A percentile compares a stretch with the other conserved stretches of the same genome.
Evolutionary conservation across 2,113 vertebrate species (phyloP).

Genomic region (Oreochromis spilurus): DNA sequence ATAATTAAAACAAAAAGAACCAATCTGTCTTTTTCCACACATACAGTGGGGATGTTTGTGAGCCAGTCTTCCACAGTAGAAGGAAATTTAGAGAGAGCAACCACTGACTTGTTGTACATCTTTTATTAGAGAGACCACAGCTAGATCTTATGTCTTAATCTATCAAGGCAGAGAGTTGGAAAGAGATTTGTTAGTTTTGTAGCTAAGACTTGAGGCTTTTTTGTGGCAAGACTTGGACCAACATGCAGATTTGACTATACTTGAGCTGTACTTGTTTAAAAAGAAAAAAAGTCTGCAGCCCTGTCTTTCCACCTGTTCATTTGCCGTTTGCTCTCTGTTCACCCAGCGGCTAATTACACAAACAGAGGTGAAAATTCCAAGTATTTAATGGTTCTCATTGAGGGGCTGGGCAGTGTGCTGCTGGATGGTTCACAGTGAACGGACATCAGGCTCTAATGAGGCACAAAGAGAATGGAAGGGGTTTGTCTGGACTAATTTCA

Average conservation of each 20-base stretch:
- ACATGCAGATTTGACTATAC: not conserved
- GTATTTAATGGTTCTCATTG: constrained; percentile 10
- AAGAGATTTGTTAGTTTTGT: not conserved
- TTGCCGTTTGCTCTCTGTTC: not conserved
- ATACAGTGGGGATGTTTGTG: not conserved
- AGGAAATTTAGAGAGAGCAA: not conserved
- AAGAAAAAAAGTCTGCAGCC: not conserved
- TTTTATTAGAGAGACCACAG: not conserved
- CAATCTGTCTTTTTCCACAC: not conserved
- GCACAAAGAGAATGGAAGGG: constrained; percentile 41
- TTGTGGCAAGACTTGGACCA: not conserved
- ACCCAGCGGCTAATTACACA: constrained; percentile 8
- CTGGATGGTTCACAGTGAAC: constrained; percentile 15
- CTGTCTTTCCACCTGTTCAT: not conserved
- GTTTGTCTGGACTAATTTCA: constrained; percentile 56
- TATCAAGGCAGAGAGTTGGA: not conserved
- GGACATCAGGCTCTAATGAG: constrained; percentile 47
- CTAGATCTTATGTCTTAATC: not conserved
- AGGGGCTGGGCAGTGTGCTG: not conserved
- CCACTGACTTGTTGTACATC: not conserved
- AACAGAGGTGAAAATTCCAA: constrained; percentile 17
- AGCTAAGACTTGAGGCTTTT: not conserved
- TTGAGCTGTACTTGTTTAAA: not conserved
- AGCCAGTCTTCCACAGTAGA: not conserved
- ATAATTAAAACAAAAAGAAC: not conserved